Evolutionary conservation across 2,888 invertebrate genomes (phyloP), one percentile per base, ranked within the genome.

Genomic region (Mamestra brassicae): DNA sequence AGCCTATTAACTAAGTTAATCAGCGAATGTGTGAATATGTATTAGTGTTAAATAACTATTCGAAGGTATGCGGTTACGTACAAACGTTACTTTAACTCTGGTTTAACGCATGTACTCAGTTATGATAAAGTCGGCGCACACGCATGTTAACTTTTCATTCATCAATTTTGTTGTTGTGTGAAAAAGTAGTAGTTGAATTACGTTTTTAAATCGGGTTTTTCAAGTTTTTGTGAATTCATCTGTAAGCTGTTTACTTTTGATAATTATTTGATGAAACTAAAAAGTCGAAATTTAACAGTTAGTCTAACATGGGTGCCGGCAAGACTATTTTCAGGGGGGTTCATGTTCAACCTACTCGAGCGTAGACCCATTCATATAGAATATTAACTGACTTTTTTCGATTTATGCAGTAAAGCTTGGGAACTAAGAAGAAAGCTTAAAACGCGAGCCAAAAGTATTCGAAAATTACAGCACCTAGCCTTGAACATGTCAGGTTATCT

Each of bases 41-140:
- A 86, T 87, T 57, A 76, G 67, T 74, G 74, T 84, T 88, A 88
- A 82, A 82, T 80, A 86, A 88, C 82, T 73, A 57, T 79, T 58
- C 36, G 61, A 63, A 76, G 70, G 67, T 69, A 71, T 71, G 71
- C 55, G 36, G 69, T 85, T 87, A 85, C 73, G 80, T 55, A 52
- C 70, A 52, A 55, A 65, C 45, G 47, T 60, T 78, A 45, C 4
- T 62, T 62, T 62, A 62, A 26, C 61, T 7, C 26, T 7, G 38
- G 45, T 80, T 80, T 50, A 58, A 60, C 76, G 55, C 63, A 63
- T 71, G 47, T 61, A 71, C 57, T n/a, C 52, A 15, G 47, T 50
- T 67, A 54, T 50, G 45, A 69, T 69, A 34, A 17, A 52, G 55
- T 68, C 68, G 11, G 54, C 64, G 68, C 64, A 62, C 52, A 38